A percentile compares a stretch with the other conserved stretches of the same genome.
These are phyloP conservation scores for Drosophila athabasca DNA, from an alignment of 1,140 invertebrate genomes.

Conservation along the genomic window DNA sequence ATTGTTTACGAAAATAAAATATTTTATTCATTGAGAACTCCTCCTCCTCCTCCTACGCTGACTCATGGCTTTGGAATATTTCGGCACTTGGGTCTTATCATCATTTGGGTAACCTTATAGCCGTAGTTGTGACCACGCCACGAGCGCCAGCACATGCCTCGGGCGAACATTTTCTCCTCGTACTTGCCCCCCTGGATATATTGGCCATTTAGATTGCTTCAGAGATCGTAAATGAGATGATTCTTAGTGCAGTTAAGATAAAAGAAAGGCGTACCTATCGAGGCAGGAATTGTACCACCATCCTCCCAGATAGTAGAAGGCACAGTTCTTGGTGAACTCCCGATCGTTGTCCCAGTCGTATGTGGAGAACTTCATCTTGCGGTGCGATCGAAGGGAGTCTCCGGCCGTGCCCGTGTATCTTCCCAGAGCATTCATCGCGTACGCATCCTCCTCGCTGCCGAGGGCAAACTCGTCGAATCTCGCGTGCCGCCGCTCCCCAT, in stretches of 20 bases:
- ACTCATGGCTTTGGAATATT: conserved; percentile 27
- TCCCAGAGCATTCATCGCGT: conserved; percentile 87
- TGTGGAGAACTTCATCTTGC: conserved; percentile 49
- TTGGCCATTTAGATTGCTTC: conserved; percentile 66
- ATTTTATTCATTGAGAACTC: conserved; percentile 13
- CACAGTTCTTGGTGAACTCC: conserved; percentile 87
- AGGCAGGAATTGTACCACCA: conserved; percentile 87
- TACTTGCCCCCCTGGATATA: conserved; percentile 61
- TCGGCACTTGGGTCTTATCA: conserved; percentile 66
- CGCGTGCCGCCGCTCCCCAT: conserved; percentile 85
- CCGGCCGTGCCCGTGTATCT: conserved; percentile 76
- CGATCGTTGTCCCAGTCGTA: conserved; percentile 87
- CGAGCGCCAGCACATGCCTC: conserved; percentile 70
- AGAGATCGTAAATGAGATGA: too few species aligned
- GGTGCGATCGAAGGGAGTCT: conserved; percentile 41
- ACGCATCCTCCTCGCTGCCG: conserved; percentile 86
- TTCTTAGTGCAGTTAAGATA: not conserved
- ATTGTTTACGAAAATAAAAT: conserved; percentile 20
- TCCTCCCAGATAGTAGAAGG: conserved; percentile 86
- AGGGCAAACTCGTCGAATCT: conserved; percentile 88
- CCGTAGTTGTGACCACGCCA: conserved; percentile 72
- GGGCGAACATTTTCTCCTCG: conserved; percentile 59
- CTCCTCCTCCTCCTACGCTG: not conserved
- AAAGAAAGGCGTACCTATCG: conserved; percentile 45
- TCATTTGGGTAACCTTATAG: conserved; percentile 61